phyloP scores from a whole-genome alignment of 1,140 invertebrate species.

The Colletes latitarsis region DNA sequence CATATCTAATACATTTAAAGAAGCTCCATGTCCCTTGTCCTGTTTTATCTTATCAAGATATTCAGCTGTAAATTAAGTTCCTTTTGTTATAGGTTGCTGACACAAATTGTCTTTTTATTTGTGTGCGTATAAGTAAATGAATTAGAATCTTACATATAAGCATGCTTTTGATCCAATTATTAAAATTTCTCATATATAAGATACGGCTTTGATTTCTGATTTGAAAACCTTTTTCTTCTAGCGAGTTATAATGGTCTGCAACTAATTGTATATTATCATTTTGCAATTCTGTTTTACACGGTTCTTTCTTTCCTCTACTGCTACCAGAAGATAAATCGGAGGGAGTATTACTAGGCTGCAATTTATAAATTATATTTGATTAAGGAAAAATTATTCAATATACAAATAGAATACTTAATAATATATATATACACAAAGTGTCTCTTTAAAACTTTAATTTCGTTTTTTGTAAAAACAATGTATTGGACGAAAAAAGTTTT shows the following conservation, averaged over 20 bases:
- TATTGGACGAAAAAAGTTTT: no score
- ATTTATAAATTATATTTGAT: conserved; percentile 34
- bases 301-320: conserved; percentile 35
- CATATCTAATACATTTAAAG: conserved; percentile 87
- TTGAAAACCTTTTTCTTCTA: conserved; percentile 90
- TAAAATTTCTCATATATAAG: conserved; percentile 96
- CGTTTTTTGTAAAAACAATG: no score
- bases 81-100: not conserved
- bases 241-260: conserved; percentile 92
- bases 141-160: conserved; percentile 86
- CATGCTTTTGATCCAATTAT: conserved; percentile 99
- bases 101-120: not conserved
- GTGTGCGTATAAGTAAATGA: not conserved
- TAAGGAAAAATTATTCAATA: conserved; percentile 7
- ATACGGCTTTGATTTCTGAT: conserved; percentile 93
- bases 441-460: no score
- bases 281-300: conserved; percentile 38
- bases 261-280: conserved; percentile 84
- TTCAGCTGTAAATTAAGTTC: conserved; percentile 79
- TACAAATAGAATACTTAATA: not conserved
- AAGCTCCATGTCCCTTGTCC: conserved; percentile 82
- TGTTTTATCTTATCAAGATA: conserved; percentile 85
- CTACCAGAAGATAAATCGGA: conserved; percentile 65
- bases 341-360: conserved; percentile 59
- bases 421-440: not conserved